Conservation (phyloP, 2,113 vertebrate genomes). For the Monopterus albus region DNA sequence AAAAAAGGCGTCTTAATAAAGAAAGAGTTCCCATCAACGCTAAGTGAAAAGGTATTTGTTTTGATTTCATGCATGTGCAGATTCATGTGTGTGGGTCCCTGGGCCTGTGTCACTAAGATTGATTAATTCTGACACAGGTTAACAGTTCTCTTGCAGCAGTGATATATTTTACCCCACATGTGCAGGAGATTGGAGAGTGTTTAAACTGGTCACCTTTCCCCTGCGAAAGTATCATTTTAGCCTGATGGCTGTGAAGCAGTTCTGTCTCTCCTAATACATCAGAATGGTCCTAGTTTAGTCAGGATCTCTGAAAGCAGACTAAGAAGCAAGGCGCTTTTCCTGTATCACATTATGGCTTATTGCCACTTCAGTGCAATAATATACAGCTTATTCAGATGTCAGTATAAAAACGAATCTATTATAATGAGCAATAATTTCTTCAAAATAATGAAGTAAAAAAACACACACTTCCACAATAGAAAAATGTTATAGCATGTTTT, state of each 20-base stretch:
- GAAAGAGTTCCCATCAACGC: constrained; percentile 19
- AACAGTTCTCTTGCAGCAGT: constrained; percentile 70
- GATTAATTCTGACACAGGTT: constrained; percentile 78
- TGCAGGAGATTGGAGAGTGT: constrained; percentile 74
- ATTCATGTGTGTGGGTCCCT: constrained; percentile 59
- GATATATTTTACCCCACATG: constrained; percentile 79
- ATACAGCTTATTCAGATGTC: constrained; percentile 18
- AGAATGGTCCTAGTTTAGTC: constrained; percentile 8
- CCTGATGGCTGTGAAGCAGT: constrained; percentile 60
- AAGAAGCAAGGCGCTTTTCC: background rate
- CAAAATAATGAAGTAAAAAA: no score
- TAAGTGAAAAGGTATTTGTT: constrained; percentile 62
- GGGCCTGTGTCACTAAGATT: constrained; percentile 67
- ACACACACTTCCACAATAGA: no score
- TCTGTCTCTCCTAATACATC: constrained; percentile 71
- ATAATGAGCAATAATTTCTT: background rate
- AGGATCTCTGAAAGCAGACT: constrained; percentile 21
- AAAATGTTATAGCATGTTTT: no score
- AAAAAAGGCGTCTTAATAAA: constrained; percentile 9
- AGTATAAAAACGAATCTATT: background rate
- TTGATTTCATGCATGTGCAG: constrained; percentile 61
- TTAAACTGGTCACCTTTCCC: constrained; percentile 75
- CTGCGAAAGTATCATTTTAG: constrained; percentile 68
- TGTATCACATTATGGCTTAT: constrained; percentile 5
- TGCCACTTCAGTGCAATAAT: background rate